Evolutionary conservation across 2,888 invertebrate species (phyloP).

Genomic region (Nomada lathburiana): DNA sequence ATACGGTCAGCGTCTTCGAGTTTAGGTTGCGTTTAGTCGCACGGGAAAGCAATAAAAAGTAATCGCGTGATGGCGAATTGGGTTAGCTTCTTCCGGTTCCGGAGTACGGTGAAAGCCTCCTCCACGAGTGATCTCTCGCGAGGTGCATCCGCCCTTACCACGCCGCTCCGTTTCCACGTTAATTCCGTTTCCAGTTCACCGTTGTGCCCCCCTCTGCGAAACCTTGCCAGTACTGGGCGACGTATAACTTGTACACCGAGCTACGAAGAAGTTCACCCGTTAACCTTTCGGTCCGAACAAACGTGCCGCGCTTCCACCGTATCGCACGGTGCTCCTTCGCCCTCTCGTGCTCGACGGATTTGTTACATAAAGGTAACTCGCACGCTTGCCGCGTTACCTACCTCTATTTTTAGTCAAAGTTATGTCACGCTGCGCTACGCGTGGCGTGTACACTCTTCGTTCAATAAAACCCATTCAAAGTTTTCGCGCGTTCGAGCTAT

Average conservation of each 20-base stretch:
- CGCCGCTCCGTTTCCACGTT: background rate
- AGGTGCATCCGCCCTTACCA: constrained; percentile 1
- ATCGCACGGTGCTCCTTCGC: constrained; percentile 8
- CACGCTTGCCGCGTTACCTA: background rate
- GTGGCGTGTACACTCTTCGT: background rate
- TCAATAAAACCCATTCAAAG: constrained; percentile 28
- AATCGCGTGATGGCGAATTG: constrained; percentile 34
- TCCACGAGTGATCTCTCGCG: constrained; percentile 48
- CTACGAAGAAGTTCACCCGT: constrained; percentile 19
- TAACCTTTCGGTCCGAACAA: constrained; percentile 20
- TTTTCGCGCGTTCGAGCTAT: background rate
- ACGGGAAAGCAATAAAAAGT: constrained; percentile 9
- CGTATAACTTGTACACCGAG: constrained; percentile 4
- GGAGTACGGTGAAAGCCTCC: constrained; percentile 58
- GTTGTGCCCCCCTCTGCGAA: background rate
- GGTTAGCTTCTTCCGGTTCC: constrained; percentile 61
- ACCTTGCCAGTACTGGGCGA: background rate
- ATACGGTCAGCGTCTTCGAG: background rate
- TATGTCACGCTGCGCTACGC: constrained; percentile 17
- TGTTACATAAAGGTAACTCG: constrained; percentile 26
- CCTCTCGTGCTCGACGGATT: background rate
- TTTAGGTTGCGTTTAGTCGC: constrained; percentile 3
- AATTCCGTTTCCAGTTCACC: background rate
- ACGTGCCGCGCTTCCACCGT: background rate
- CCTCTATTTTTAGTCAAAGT: constrained; percentile 28